phyloP scores from a whole-genome alignment of 1,140 invertebrate species.

The Hylaeus volcanicus region DNA sequence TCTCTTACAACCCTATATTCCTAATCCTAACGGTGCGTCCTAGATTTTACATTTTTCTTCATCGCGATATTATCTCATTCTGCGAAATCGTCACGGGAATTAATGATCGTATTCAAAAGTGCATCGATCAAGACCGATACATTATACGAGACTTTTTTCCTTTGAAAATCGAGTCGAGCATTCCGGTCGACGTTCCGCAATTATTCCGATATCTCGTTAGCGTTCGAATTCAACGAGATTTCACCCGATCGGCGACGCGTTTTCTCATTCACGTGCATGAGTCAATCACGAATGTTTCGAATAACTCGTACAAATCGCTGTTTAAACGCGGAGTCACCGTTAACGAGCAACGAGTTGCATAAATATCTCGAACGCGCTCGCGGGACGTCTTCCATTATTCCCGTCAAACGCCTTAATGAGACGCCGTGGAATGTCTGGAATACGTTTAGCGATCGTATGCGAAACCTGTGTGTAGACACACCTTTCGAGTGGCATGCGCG shows the following conservation, averaged over 20 bases:
- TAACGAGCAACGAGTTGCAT: constrained; percentile 5
- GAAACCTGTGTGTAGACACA: constrained; percentile 36
- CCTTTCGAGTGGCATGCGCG: constrained; percentile 39
- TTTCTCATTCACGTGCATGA: background rate
- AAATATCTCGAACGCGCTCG: constrained; percentile 14
- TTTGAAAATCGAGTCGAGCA: background rate
- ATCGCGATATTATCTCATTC: too few species aligned
- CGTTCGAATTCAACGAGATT: background rate
- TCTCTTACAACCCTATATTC: too few species aligned
- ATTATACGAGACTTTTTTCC: too few species aligned
- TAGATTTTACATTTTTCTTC: too few species aligned
- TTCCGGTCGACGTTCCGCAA: background rate
- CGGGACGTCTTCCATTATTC: constrained; percentile 32
- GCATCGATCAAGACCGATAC: too few species aligned
- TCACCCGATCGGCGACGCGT: background rate
- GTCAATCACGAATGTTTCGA: background rate
- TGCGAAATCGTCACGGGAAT: too few species aligned
- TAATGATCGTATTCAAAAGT: background rate
- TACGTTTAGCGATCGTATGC: constrained; percentile 38
- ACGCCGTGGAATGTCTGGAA: constrained; percentile 37
- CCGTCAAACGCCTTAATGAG: constrained; percentile 37
- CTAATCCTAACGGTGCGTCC: too few species aligned
- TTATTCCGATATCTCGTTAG: background rate
- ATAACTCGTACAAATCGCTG: background rate
- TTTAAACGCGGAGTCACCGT: background rate